Percentiles rank a stretch among this genome's conserved stretches.
These are phyloP conservation scores for Thumatha senex DNA, from an alignment of 2,888 invertebrate species.

Conservation along the genomic window DNA sequence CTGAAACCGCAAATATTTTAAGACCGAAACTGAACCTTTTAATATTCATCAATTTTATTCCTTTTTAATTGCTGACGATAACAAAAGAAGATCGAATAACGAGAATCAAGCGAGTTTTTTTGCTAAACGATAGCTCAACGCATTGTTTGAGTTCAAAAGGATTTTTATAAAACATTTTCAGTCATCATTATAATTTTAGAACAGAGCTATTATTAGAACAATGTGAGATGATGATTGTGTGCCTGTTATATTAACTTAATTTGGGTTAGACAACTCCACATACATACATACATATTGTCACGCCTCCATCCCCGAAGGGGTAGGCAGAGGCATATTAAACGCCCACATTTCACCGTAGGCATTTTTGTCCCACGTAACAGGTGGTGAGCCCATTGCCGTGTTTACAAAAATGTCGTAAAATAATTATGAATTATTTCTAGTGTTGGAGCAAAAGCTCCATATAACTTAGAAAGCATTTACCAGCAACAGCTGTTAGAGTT, in stretches of 20 bases:
- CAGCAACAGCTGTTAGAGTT: slow-evolving; percentile 59
- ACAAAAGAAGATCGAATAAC: slow-evolving; percentile 63
- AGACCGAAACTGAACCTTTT: slow-evolving; percentile 45
- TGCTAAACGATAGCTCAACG: slow-evolving; percentile 5
- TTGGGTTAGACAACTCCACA: too few relatives aligned
- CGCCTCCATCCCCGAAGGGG: too few relatives aligned
- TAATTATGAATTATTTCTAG: too few relatives aligned
- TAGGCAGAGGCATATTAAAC: too few relatives aligned
- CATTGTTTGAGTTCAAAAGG: slow-evolving; percentile 26
- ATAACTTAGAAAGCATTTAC: slow-evolving; percentile 51
- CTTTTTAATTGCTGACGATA: slow-evolving; percentile 63
- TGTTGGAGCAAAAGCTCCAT: slow-evolving; percentile 23
- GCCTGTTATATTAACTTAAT: too few relatives aligned
- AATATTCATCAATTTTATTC: slow-evolving; percentile 50
- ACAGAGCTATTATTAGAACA: background rate
- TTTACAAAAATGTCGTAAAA: too few relatives aligned
- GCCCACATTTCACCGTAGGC: too few relatives aligned
- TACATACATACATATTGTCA: too few relatives aligned
- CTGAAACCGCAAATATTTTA: slow-evolving; percentile 30
- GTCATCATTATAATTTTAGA: too few relatives aligned
- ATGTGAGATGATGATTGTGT: background rate
- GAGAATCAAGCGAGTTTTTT: slow-evolving; percentile 49
- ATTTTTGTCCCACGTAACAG: too few relatives aligned
- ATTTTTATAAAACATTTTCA: background rate
- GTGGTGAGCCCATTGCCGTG: too few relatives aligned